Base-by-base conservation (phyloP, 2,113 vertebrate genomes). In the Rissa tridactyla region DNA sequence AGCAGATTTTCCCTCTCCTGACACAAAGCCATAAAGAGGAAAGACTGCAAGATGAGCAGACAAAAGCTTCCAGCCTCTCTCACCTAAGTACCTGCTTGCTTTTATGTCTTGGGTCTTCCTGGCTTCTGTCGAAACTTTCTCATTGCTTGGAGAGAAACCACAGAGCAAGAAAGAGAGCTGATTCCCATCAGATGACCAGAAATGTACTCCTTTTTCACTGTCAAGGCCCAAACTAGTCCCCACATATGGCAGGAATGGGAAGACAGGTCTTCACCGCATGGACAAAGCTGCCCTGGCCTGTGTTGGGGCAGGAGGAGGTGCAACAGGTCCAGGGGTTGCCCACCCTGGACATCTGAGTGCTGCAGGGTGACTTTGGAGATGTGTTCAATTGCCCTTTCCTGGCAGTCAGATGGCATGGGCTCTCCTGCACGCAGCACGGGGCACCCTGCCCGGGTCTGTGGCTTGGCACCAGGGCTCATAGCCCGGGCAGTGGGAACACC, bases 401-500 rank as follows among this genome's bases (percentile, higher is more conserved):
- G 0, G 40, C 32, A 91, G 16, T 7, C 34, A 20, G 71, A 29
- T 49, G 16, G 26, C 30, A 13, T 3, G 34, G 64, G 16, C 51
- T 66, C 9, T 77, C 26, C 55, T 12, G 12, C 13, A 49, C 0
- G 1, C 14, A 57, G 57, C 9, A 7, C 1, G 1, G 36, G 17
- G 25, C 60, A 60, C 18, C 36, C 32, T 38, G 51, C 44, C 42
- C 29, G 32, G 6, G 34, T 21, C 44, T 77, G n/a, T 46, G 54
- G 27, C n/a, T 27, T 2, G 3, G n/a, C 17, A 32, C 44, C 22
- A 29, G 54, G 49, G 46, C 60, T 46, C 0, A 0, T 1, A 57
- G 16, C 38, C 46, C 52, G 38, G 29, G 9, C 47, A 34, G 38
- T 61, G 12, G 30, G 14, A 82, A 38, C 52, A 71, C 10, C 13